Evolutionary conservation across 2,888 invertebrate genomes (phyloP), one percentile per base, ranked within the genome.

Genomic region (Acleris cristana): DNA sequence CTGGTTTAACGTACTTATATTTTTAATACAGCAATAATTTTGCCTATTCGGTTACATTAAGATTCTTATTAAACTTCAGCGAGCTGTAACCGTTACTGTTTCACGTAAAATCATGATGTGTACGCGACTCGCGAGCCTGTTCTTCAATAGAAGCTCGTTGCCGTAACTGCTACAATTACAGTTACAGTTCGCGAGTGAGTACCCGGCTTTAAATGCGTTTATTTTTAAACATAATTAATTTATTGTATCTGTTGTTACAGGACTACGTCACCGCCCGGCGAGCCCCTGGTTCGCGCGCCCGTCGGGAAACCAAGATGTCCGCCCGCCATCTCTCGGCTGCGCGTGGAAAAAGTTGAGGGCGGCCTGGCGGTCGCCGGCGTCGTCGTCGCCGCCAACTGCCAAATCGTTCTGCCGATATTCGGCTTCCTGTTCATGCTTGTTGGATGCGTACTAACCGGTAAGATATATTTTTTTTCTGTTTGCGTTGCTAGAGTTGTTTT

Each of bases 321-420:
- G 64, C 94, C 95, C 52, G 95, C 95, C 60, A 94, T 95, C 80
- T 95, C 95, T 65, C 93, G 95, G 64, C 91, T 95, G 62, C 94
- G 95, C 72, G 95, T 96, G 72, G 96, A 96, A 88, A 96, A 96
- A 85, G 95, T 96, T 84, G 96, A 96, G 81, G 96, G 96, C 59
- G 96, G 96, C 26, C 91, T 96, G 68, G 95, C 96, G 84, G 96
- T 96, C 53, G 96, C 96, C 14, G 96, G 96, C 3, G 95, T 96
- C 62, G 95, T 96, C 19, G 95, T 96, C 53, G 96, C 96, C 48
- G 96, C 96, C 73, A 96, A 96, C 87, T 96, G 96, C 83, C 96
- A 96, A 85, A 95, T 96, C 73, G 95, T 96, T 70, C 91, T 96
- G 72, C 96, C 96, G 34, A 95, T 96, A 74, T 96, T 96, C 84